A percentile compares a stretch with the other conserved stretches of the same genome.
Conservation (phyloP, 2,113 vertebrate genomes). For the Sturnira hondurensis region DNA sequence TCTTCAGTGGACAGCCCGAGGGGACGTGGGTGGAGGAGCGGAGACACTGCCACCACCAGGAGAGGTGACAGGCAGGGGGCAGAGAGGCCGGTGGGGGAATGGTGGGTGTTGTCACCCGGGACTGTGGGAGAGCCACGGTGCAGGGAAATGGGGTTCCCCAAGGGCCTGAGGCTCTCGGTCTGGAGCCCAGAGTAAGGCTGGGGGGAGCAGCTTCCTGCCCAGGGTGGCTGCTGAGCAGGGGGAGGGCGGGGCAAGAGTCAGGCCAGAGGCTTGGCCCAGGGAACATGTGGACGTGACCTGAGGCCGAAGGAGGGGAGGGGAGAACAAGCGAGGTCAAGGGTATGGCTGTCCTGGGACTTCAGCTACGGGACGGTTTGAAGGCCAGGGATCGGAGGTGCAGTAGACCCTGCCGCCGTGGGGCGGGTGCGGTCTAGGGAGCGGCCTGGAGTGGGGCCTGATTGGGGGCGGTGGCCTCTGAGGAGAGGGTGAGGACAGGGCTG, state of each 20-base stretch:
- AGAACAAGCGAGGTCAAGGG: background rate
- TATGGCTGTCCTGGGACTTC: fast-evolving
- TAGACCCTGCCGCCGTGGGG: fast-evolving
- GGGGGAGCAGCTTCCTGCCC: background rate
- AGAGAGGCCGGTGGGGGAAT: too few relatives aligned
- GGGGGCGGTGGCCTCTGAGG: background rate
- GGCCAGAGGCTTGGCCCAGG: background rate
- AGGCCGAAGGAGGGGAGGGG: too few relatives aligned
- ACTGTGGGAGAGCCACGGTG: background rate
- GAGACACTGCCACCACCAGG: background rate
- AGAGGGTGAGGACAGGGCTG: fast-evolving
- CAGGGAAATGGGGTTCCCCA: background rate
- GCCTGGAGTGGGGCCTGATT: background rate
- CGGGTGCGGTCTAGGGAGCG: background rate
- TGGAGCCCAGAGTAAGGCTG: background rate
- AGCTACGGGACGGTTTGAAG: background rate
- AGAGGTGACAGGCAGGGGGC: background rate
- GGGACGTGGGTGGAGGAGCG: too few relatives aligned
- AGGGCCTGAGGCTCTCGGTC: background rate
- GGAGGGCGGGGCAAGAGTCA: too few relatives aligned
- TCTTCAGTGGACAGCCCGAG: background rate
- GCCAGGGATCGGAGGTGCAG: background rate
- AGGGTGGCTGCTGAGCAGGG: background rate
- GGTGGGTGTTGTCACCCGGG: background rate
- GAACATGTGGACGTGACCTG: background rate